Evolutionary conservation across 1,140 invertebrate species (phyloP).

Genomic region (Lepidurus packardi): DNA sequence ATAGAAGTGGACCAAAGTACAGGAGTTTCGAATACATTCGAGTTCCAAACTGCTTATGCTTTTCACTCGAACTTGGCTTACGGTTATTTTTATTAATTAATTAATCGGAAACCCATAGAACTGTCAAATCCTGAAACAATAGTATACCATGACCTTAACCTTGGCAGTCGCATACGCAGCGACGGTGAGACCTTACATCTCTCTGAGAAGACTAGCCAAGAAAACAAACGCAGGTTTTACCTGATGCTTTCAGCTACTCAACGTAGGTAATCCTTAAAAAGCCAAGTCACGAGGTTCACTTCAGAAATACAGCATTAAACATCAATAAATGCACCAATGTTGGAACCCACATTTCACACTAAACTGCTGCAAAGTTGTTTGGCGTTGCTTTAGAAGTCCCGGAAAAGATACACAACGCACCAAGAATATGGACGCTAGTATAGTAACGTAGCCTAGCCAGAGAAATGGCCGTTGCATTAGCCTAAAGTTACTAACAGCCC

Average conservation of each 20-base stretch:
- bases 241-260: background rate
- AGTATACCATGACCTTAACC: background rate
- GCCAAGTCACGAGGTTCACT: background rate
- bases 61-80: no score
- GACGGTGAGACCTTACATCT: background rate
- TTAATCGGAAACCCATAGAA: background rate
- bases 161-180: background rate
- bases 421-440: background rate
- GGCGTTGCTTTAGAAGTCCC: background rate
- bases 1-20: no score
- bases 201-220: background rate
- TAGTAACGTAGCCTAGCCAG: background rate
- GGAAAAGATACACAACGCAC: background rate
- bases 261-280: background rate
- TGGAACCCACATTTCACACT: background rate
- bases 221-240: slow-evolving; percentile 4
- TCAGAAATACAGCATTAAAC: background rate
- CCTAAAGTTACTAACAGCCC: background rate
- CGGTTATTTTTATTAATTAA: no score
- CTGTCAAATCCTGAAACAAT: background rate
- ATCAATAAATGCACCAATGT: background rate
- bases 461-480: slow-evolving; percentile 22
- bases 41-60: no score
- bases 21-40: no score
- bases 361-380: background rate